Evolutionary conservation across 2,888 invertebrate species (phyloP).

Genomic region (Melanophora roralis): DNA sequence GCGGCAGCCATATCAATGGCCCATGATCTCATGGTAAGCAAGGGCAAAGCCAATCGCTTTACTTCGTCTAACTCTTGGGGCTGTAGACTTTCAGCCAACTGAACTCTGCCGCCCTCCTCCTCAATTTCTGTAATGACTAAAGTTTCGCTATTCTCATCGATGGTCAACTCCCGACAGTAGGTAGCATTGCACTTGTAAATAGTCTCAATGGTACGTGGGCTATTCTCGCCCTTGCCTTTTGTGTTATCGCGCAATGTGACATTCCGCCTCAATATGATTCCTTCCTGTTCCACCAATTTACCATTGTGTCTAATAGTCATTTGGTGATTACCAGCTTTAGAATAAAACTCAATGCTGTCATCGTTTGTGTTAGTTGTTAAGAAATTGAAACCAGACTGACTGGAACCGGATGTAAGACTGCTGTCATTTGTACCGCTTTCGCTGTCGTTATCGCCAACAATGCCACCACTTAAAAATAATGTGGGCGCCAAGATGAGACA

Average conservation of each 20-base stretch:
- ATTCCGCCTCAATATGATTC: slow-evolving; percentile 68
- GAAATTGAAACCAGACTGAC: slow-evolving; percentile 46
- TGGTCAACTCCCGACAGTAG: slow-evolving; percentile 71
- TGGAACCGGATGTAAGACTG: slow-evolving; percentile 48
- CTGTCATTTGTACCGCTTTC: slow-evolving; percentile 41
- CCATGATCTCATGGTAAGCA: slow-evolving; percentile 69
- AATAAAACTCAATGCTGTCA: slow-evolving; percentile 72
- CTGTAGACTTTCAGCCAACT: neutral
- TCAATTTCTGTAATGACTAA: slow-evolving; percentile 73
- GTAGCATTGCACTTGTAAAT: slow-evolving; percentile 73
- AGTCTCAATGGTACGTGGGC: slow-evolving; percentile 67
- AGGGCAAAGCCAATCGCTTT: slow-evolving; percentile 26
- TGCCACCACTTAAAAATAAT: slow-evolving; percentile 69
- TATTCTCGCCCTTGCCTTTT: slow-evolving; percentile 11
- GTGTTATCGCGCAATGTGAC: slow-evolving; percentile 48
- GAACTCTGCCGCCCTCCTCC: slow-evolving; percentile 66
- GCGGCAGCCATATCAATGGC: slow-evolving; percentile 76
- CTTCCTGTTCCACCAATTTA: slow-evolving; percentile 71
- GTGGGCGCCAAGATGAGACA: slow-evolving; percentile 76
- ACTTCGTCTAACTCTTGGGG: slow-evolving; percentile 39
- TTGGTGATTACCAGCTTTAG: slow-evolving; percentile 73
- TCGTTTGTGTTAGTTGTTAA: slow-evolving; percentile 61
- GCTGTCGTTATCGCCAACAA: slow-evolving; percentile 39
- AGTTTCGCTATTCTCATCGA: slow-evolving; percentile 70
- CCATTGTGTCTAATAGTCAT: slow-evolving; percentile 72